Base-by-base conservation (phyloP, 2,888 invertebrate genomes). In the Parnassius glacialis region DNA sequence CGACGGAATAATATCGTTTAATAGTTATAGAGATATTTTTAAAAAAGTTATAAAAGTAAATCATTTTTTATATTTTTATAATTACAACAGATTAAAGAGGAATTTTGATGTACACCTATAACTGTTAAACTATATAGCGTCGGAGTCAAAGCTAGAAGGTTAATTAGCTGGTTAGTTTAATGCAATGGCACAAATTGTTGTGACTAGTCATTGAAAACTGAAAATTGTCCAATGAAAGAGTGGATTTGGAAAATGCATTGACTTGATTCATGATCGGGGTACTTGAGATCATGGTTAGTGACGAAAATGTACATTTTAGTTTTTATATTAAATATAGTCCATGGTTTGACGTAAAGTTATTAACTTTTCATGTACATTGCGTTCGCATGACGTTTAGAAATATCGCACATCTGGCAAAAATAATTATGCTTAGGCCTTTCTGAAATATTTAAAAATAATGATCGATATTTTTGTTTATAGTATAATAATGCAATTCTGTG, bases 251-350 rank as follows among this genome's bases (percentile, higher is more conserved):
- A 81, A 84, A 85, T 84, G 84, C 83, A 80, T 79, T 84, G 85
- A 86, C 87, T 87, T 74, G 81, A 77, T 78, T 78, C 25, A 25
- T 25, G 25, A 82, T 81, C 81, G 85, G 80, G 82, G 84, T 84
- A 85, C 85, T 86, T 90, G 90, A 90, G 90, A 90, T 90, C 90
- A 88, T 77, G 80, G 76, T 79, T 75, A 80, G 82, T 80, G 62
- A 42, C 13, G 52, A 56, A 62, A 47, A 42, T 56, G 55, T 59
- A 57, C 53, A 57, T 62, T 41, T 42, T 20, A 12, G 20, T 54
- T n/a, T 55, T 2, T 56, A 25, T 50, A 50, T 53, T 56, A 53
- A 45, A 59, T 48, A 25, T 50, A 60, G 11, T 59, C 54, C 54
- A 44, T 42, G 16, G 43, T 61, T 61, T 52, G 45, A 47, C 52